Evolutionary conservation across 2,888 invertebrate genomes (phyloP).

Genomic region (Hypsopygia costalis): DNA sequence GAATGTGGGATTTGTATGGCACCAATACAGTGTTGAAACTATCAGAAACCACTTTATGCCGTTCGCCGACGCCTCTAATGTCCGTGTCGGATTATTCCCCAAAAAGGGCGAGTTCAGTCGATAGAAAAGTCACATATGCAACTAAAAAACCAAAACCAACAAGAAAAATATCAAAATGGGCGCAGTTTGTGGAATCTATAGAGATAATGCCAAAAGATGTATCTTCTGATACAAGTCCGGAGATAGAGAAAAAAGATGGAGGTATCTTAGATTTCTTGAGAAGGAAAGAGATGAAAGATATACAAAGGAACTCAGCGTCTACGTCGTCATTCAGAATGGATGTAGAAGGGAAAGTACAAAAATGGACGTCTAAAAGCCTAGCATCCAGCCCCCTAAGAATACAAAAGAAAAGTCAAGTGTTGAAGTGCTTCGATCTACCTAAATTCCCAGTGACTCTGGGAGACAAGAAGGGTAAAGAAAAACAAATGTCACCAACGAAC

Average conservation of each 20-base stretch:
- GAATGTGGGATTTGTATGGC: too few relatives aligned
- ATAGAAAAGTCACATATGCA: background rate
- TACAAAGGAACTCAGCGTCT: slow-evolving; percentile 27
- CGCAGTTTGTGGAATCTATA: slow-evolving; percentile 51
- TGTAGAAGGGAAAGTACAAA: slow-evolving; percentile 15
- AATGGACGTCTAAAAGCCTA: slow-evolving; percentile 39
- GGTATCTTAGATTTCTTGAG: slow-evolving; percentile 43
- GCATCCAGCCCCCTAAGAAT: slow-evolving; percentile 49
- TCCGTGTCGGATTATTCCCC: slow-evolving; percentile 51
- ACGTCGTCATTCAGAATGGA: slow-evolving; percentile 33
- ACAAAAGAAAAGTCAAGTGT: slow-evolving; percentile 41
- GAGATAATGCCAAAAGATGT: slow-evolving; percentile 40
- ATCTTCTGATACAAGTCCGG: slow-evolving; percentile 31
- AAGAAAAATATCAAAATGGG: slow-evolving; percentile 41
- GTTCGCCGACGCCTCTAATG: slow-evolving; percentile 42
- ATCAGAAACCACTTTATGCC: slow-evolving; percentile 32
- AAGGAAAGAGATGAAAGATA: slow-evolving; percentile 39
- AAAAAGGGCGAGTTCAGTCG: slow-evolving; percentile 19
- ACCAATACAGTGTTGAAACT: slow-evolving; percentile 8
- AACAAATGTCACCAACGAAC: slow-evolving; percentile 21
- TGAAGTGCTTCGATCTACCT: slow-evolving; percentile 53
- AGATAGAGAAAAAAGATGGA: slow-evolving; percentile 32
- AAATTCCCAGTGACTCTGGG: slow-evolving; percentile 32
- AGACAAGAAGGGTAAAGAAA: slow-evolving; percentile 25
- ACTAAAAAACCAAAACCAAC: slow-evolving; percentile 19